Evolutionary conservation across 2,113 vertebrate genomes (phyloP).

Genomic region (Eubucco bourcierii): DNA sequence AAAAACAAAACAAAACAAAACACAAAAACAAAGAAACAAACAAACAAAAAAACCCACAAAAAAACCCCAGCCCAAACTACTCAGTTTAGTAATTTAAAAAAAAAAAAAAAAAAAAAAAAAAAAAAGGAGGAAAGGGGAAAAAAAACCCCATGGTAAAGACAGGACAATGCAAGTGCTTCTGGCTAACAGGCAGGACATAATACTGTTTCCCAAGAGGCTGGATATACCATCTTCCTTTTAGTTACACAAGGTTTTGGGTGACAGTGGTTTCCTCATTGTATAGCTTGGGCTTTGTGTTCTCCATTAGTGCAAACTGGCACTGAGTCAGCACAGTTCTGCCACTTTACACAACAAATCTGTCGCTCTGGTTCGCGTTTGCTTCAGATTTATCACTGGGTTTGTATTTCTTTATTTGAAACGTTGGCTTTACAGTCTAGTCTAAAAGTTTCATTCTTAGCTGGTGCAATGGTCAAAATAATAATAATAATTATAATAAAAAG

Average conservation of each 20-base stretch:
- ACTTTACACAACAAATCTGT: not conserved
- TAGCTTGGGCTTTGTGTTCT: not conserved
- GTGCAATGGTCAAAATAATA: not conserved
- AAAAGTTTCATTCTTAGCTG: not conserved
- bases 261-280: not conserved
- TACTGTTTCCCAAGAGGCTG: constrained; percentile 3
- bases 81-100: constrained; percentile 37
- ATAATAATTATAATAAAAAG: too few species aligned
- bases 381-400: not conserved
- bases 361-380: not conserved
- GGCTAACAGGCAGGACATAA: not conserved
- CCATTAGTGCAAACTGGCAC: not conserved
- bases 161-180: not conserved
- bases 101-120: not conserved
- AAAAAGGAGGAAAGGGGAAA: not conserved
- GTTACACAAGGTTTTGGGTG: not conserved
- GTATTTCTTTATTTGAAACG: not conserved
- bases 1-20: not conserved
- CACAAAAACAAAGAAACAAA: not conserved
- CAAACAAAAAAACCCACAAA: too few species aligned
- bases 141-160: not conserved
- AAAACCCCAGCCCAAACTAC: not conserved
- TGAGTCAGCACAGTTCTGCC: not conserved
- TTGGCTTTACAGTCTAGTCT: not conserved
- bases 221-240: not conserved